Evolutionary conservation across 1,140 invertebrate species (phyloP), one percentile per base, ranked within the genome.

Genomic region (Drosophila orosa): DNA sequence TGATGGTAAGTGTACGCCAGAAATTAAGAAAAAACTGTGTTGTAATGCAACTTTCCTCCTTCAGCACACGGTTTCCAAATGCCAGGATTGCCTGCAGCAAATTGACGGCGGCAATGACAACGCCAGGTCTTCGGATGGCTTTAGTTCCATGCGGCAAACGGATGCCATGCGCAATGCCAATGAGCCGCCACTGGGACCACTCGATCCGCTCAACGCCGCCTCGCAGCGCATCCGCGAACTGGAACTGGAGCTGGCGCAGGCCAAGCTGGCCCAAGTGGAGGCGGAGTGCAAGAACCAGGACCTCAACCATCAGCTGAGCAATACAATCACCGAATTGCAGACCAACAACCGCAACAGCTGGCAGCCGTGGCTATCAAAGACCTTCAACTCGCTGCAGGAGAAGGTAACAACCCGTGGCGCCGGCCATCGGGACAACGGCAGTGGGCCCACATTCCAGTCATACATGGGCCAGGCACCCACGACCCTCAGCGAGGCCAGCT

Each of bases 231-330:
- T 99, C 57, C 94, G 97, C 12, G 98, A 99, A 92, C 93, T 99
- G 24, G 98, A 99, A 92, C 93, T 99, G 50, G 98, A 99, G 91
- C 92, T 99, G 60, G 98, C 98, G 5, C 97, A 98, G 91, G 98
- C 98, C 0, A 99, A 99, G 92, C 93, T 99, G 71, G 98, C 98
- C 0, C 95, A 99, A 58, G 99, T 99, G 4, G 98, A 99, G 93
- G 97, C 98, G 0, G 97, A 99, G 93, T 99, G 98, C 93, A 95
- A 96, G 82, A 99, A 98, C 94, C 98, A 99, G 95, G 97, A 98
- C 92, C 92, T 99, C 37, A 98, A 96, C n/a, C 98, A 99, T 93
- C 96, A 98, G 90, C 93, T 99, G 45, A 96, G 95, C 83, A 94
- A 97, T 1, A 95, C 97, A 0, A 93, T 97, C 29, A 94, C 95